Evolutionary conservation across 2,888 invertebrate species (phyloP), one percentile per base, ranked within the genome.

Genomic region (Scaptomyza caliginosa): DNA sequence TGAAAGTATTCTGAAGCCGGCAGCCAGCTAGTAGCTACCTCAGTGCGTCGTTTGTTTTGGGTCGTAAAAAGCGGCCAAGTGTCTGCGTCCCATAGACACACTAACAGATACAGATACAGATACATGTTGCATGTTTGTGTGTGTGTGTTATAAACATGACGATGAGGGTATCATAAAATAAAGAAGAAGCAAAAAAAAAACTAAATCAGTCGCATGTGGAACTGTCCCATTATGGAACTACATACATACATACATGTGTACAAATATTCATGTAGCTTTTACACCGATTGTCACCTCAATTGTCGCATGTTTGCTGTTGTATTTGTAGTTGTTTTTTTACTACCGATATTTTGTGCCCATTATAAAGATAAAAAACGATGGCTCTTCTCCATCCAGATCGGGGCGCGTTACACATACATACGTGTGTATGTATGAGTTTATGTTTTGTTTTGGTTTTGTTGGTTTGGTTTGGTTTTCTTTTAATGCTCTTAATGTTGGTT

Each of bases 291-390:
- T 82, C 87, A 85, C 85, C 87, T 87, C 85, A 85, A 85, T 87
- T 85, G 87, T 66, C 60, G 77, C 40, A 32, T 19, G 16, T 60
- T 68, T 39, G 45, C 34, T 49, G 49, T 49, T 49, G 26, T 40
- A 24, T 67, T 62, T 38, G 38, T 36, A 42, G 48, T 42, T 46
- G 28, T 38, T 62, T 16, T 78, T 82, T 84, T 84, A 81, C 84
- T 75, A 73, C 86, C 81, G 72, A 88, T 85, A 88, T 85, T 85
- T 77, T 86, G 77, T 68, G 82, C 67, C 74, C 87, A 82, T 86
- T 86, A 85, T 86, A 88, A 88, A 86, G 88, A 86, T 86, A 86
- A 81, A 68, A 55, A 76, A 55, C 70, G 69, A 69, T 69, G 70
- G 51, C 54, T 68, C 16, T 34, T 3, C 32, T 34, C 7, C 54